These are phyloP conservation scores for Anniella stebbinsi DNA, from an alignment of 2,797 vertebrate species.

Conservation along the genomic window DNA sequence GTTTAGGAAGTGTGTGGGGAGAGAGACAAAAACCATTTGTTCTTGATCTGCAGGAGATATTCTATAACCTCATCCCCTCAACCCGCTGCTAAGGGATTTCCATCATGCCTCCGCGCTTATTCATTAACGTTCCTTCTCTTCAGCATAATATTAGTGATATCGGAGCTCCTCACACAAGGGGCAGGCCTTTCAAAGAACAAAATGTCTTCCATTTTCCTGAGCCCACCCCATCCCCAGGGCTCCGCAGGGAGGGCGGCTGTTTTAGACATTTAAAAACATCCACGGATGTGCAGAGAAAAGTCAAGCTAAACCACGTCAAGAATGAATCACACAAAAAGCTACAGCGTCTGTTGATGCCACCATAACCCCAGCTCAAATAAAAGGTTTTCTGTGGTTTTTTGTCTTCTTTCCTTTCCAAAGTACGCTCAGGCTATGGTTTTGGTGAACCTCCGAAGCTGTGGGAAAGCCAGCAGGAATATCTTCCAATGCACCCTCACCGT, in stretches of 20 bases:
- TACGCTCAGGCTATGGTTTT: not conserved
- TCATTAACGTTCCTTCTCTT: not conserved
- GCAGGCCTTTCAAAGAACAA: not conserved
- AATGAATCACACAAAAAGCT: not conserved
- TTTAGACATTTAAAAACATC: not conserved
- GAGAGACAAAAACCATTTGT: conserved; percentile 4
- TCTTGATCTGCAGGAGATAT: not conserved
- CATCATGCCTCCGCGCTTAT: not conserved
- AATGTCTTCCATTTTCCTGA: not conserved
- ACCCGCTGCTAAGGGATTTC: not conserved
- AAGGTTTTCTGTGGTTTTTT: not conserved
- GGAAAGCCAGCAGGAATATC: not conserved
- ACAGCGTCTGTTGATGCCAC: too few relatives aligned
- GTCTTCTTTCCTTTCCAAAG: too few relatives aligned
- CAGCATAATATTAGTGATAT: not conserved
- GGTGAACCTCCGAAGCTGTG: not conserved
- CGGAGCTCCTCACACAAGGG: not conserved
- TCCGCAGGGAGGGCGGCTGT: not conserved
- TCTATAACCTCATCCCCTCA: not conserved
- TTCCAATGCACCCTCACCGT: not conserved
- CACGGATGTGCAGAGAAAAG: not conserved
- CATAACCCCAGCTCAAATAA: not conserved
- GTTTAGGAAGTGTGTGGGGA: not conserved
- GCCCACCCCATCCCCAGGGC: not conserved
- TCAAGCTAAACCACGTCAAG: not conserved